Percentiles rank a stretch among this genome's conserved stretches.
phyloP scores from a whole-genome alignment of 2,113 vertebrate species.

The Sander vitreus region DNA sequence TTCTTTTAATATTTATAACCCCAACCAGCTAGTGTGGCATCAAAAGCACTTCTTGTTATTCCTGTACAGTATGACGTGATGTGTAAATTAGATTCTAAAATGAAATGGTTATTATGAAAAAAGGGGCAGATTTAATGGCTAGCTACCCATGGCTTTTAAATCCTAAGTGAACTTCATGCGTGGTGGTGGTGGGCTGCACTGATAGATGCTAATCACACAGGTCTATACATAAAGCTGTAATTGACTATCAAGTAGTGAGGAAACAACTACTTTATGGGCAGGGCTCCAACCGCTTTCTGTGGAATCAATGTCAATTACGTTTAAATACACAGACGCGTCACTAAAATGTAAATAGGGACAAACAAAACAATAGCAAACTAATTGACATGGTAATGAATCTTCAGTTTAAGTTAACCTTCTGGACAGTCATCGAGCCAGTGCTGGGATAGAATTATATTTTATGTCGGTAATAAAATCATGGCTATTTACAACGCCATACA shows the following conservation, averaged over 20 bases:
- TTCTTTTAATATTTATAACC: conserved; percentile 59
- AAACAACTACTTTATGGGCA: conserved; percentile 43
- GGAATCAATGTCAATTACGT: conserved; percentile 59
- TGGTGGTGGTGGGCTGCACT: neutral
- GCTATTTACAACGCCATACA: conserved; percentile 3
- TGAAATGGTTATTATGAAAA: conserved; percentile 39
- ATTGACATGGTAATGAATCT: conserved; percentile 47
- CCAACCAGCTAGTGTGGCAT: conserved; percentile 28
- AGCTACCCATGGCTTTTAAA: conserved; percentile 43
- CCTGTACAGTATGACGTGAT: conserved; percentile 24
- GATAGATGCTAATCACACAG: conserved; percentile 55
- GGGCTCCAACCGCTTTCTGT: conserved; percentile 31
- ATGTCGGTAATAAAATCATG: conserved; percentile 32
- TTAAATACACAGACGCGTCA: conserved; percentile 38
- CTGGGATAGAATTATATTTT: conserved; percentile 30
- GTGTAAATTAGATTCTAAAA: conserved; percentile 48
- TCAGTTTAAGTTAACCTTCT: conserved; percentile 37
- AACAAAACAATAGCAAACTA: conserved; percentile 42
- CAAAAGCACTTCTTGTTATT: conserved; percentile 51
- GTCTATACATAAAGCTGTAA: conserved; percentile 66
- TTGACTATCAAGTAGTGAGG: conserved; percentile 61
- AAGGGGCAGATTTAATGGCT: conserved; percentile 30
- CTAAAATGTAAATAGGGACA: conserved; percentile 55
- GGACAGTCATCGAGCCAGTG: conserved; percentile 8
- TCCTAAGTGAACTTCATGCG: conserved; percentile 53